Evolutionary conservation across 2,888 invertebrate genomes (phyloP).

Genomic region (Agriopis leucophaearia): DNA sequence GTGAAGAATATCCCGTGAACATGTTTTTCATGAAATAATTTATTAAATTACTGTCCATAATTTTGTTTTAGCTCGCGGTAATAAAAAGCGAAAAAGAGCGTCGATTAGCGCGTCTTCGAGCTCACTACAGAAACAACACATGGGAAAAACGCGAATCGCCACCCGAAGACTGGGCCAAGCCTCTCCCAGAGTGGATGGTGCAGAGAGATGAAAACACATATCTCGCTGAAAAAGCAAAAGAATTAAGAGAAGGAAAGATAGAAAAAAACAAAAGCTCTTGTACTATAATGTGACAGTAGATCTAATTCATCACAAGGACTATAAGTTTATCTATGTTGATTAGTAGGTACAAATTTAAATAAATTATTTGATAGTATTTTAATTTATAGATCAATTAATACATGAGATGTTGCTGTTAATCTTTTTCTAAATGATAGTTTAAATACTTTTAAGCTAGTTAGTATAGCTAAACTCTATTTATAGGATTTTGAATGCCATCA

Average conservation of each 20-base stretch:
- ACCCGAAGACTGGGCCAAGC: conserved; percentile 93
- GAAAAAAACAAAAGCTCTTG: conserved; percentile 63
- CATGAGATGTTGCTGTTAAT: background rate
- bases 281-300: conserved; percentile 69
- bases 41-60: background rate
- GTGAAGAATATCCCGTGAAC: no score
- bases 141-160: conserved; percentile 93
- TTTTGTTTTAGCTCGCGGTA: conserved; percentile 84
- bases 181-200: conserved; percentile 91
- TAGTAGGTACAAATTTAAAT: conserved; percentile 41
- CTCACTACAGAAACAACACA: conserved; percentile 90
- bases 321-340: conserved; percentile 2
- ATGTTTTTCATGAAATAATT: no score
- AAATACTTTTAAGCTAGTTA: no score
- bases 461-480: no score
- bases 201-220: conserved; percentile 89
- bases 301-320: conserved; percentile 13
- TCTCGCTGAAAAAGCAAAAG: conserved; percentile 88
- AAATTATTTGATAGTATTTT: conserved; percentile 29
- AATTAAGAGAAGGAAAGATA: conserved; percentile 79
- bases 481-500: no score
- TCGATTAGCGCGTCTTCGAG: conserved; percentile 87
- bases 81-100: conserved; percentile 90
- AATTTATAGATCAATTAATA: conserved; percentile 5
- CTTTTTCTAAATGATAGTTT: no score